A percentile compares a stretch with the other conserved stretches of the same genome.
phyloP scores from a whole-genome alignment of 2,888 invertebrate genomes.

The Calliopum simillimum region DNA sequence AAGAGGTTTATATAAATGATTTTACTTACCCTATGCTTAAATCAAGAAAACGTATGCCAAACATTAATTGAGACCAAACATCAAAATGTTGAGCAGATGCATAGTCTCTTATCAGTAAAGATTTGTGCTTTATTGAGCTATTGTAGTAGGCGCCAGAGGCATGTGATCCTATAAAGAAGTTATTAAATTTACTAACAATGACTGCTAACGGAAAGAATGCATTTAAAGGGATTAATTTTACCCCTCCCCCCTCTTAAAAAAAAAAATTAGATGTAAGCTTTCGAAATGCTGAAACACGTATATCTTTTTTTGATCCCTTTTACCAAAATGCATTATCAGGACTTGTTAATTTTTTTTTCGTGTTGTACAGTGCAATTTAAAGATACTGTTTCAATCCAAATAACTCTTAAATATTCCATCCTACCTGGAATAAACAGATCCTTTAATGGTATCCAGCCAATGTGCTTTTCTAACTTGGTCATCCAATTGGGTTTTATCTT shows the following conservation, averaged over 20 bases:
- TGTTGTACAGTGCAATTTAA: no score
- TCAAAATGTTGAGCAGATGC: constrained; percentile 78
- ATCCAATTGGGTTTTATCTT: constrained; percentile 89
- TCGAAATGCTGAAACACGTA: no score
- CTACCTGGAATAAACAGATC: constrained; percentile 62
- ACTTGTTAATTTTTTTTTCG: no score
- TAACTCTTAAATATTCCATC: no score
- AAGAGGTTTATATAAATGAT: not conserved
- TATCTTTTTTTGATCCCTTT: no score
- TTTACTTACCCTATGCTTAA: constrained; percentile 79
- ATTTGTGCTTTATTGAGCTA: constrained; percentile 54
- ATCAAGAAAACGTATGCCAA: constrained; percentile 86
- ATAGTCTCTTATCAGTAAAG: constrained; percentile 59
- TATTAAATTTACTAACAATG: no score
- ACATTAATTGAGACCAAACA: constrained; percentile 86
- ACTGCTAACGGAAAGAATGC: no score
- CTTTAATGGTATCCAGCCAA: constrained; percentile 58
- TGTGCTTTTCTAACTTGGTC: constrained; percentile 70
- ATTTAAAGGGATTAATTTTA: no score
- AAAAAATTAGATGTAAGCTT: no score
- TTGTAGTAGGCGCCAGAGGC: constrained; percentile 71
- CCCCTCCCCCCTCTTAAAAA: no score
- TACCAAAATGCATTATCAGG: no score
- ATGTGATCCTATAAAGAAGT: constrained; percentile 70
- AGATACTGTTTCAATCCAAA: no score